These are phyloP conservation scores for Parnassius glacialis DNA, from an alignment of 2,888 invertebrate species.

Conservation along the genomic window DNA sequence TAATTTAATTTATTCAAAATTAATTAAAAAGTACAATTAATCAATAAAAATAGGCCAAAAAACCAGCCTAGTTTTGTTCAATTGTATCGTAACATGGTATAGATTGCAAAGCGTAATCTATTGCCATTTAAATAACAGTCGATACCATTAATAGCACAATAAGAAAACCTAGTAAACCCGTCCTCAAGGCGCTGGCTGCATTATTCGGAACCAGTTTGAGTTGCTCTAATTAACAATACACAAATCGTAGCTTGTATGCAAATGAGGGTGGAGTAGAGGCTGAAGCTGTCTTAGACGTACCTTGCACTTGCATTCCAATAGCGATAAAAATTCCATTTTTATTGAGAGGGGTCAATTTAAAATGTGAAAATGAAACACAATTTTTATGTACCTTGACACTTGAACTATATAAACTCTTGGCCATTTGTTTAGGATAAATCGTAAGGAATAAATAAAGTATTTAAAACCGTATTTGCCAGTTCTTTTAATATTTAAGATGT, in stretches of 20 bases:
- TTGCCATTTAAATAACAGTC: constrained; percentile 78
- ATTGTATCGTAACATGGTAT: constrained; percentile 62
- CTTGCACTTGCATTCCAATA: constrained; percentile 44
- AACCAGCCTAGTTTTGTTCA: constrained; percentile 72
- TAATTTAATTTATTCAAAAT: constrained; percentile 1
- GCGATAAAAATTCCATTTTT: constrained; percentile 46
- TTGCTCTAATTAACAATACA: constrained; percentile 81
- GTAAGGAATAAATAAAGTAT: background rate
- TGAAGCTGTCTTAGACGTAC: constrained; percentile 34
- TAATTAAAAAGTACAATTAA: constrained; percentile 40
- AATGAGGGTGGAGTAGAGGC: constrained; percentile 58
- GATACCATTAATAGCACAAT: constrained; percentile 71
- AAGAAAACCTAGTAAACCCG: constrained; percentile 60
- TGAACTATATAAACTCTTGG: background rate
- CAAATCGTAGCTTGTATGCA: constrained; percentile 80
- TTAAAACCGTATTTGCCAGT: background rate
- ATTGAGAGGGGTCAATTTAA: constrained; percentile 43
- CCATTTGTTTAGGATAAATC: background rate
- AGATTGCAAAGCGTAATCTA: constrained; percentile 54
- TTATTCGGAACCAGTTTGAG: constrained; percentile 71
- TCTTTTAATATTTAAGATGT: background rate
- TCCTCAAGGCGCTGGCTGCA: constrained; percentile 52
- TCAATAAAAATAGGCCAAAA: constrained; percentile 66
- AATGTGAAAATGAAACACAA: constrained; percentile 10
- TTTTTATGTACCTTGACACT: background rate